phyloP scores from a whole-genome alignment of 2,797 vertebrate genomes.

The Hippopotamyrus pictus region DNA sequence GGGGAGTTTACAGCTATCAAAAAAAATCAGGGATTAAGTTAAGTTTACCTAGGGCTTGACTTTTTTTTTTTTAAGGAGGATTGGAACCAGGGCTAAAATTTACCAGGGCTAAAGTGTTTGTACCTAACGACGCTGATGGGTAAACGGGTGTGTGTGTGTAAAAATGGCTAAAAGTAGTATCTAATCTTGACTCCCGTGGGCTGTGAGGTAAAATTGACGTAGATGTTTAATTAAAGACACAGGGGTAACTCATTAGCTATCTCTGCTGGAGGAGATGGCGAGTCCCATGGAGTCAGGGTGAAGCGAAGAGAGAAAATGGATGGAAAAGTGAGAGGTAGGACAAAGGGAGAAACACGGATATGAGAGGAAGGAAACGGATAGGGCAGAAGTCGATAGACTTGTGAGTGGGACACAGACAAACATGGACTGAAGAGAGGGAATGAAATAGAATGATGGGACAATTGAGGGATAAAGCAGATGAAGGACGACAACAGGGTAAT shows the following conservation, averaged over 20 bases:
- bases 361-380: neutral
- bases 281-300: neutral
- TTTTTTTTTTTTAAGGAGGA: neutral
- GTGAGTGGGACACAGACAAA: neutral
- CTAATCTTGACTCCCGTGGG: neutral
- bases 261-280: constrained; percentile 16
- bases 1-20: too few species aligned
- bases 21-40: neutral
- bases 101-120: neutral
- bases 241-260: constrained; percentile 43
- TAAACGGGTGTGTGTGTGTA: neutral
- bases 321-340: neutral
- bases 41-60: neutral
- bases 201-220: constrained; percentile 17
- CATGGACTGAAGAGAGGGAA: neutral
- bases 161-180: neutral
- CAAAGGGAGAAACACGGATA: neutral
- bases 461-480: neutral
- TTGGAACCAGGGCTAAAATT: neutral
- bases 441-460: neutral
- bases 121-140: neutral
- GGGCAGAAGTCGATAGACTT: neutral
- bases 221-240: constrained; percentile 58
- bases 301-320: neutral
- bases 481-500: neutral